Percentiles rank a stretch among this genome's conserved stretches.
These are phyloP conservation scores for Chrysochloris asiatica DNA, from an alignment of 2,113 vertebrate genomes.

Conservation along the genomic window DNA sequence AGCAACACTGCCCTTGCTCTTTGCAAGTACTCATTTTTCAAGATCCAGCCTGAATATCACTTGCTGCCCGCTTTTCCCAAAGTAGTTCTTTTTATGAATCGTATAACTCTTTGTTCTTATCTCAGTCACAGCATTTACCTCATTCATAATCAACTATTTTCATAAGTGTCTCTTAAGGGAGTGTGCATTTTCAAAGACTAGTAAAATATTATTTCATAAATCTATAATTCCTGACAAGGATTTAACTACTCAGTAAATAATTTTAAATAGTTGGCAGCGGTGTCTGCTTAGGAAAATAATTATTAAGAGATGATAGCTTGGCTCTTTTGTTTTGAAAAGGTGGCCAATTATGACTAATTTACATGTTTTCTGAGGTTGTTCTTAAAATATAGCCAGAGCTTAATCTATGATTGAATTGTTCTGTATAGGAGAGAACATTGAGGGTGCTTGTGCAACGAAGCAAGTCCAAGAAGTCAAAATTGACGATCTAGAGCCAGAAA, in stretches of 20 bases:
- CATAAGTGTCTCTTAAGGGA: neutral
- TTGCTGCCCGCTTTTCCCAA: neutral
- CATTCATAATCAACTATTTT: slow-evolving; percentile 20
- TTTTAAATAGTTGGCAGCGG: slow-evolving; percentile 18
- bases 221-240: neutral
- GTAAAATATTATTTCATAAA: neutral
- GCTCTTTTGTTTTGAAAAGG: slow-evolving; percentile 46
- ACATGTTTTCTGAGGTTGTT: slow-evolving; percentile 62
- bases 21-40: neutral
- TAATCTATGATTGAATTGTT: slow-evolving; percentile 29
- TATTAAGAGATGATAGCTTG: neutral
- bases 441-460: slow-evolving; percentile 38
- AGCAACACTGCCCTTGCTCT: neutral
- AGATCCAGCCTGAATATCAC: neutral
- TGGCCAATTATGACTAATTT: neutral
- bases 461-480: slow-evolving; percentile 42
- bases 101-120: neutral
- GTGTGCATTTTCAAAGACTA: neutral
- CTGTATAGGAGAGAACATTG: slow-evolving; percentile 62
- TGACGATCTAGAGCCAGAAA: slow-evolving; percentile 51
- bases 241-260: neutral
- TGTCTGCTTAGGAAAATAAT: slow-evolving; percentile 1
- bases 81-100: neutral
- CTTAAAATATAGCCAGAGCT: too few relatives aligned
- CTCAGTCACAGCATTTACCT: neutral